Conservation (phyloP, 2,113 vertebrate genomes). For the Neotoma lepida region DNA sequence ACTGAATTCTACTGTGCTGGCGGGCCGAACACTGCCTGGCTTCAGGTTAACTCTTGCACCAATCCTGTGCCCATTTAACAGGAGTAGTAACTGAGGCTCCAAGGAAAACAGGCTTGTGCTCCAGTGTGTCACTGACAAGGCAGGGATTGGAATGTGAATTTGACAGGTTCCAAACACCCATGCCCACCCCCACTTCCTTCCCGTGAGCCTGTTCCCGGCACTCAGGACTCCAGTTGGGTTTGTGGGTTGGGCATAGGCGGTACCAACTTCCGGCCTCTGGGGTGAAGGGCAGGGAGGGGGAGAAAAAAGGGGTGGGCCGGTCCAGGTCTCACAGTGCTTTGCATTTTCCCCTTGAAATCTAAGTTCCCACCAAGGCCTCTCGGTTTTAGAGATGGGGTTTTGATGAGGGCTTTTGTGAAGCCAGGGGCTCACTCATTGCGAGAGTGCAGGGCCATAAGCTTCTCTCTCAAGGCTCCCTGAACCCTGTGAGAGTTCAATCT, state of each 20-base stretch:
- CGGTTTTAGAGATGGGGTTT: slow-evolving; percentile 65
- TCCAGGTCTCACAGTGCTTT: background rate
- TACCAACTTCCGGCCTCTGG: slow-evolving; percentile 35
- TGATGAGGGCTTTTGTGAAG: slow-evolving; percentile 38
- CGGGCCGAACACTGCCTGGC: background rate
- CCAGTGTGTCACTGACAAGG: no score
- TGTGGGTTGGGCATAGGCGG: slow-evolving; percentile 35
- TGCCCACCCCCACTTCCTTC: background rate
- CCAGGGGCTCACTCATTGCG: slow-evolving; percentile 42
- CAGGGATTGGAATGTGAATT: background rate
- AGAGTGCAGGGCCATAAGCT: background rate
- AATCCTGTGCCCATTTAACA: background rate
- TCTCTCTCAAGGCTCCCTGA: background rate
- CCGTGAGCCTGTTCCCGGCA: background rate
- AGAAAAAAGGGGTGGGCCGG: fast-evolving
- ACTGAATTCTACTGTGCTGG: background rate
- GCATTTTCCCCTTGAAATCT: slow-evolving; percentile 52
- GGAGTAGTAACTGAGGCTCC: background rate
- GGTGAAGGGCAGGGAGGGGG: background rate
- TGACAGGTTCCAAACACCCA: background rate
- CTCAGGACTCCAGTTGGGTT: background rate
- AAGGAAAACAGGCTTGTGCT: background rate
- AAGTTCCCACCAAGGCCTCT: slow-evolving; percentile 33
- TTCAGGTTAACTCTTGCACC: background rate
- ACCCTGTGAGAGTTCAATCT: background rate